Evolutionary conservation across 2,797 vertebrate species (phyloP).

Genomic region (Pseudochaenichthys georgianus): DNA sequence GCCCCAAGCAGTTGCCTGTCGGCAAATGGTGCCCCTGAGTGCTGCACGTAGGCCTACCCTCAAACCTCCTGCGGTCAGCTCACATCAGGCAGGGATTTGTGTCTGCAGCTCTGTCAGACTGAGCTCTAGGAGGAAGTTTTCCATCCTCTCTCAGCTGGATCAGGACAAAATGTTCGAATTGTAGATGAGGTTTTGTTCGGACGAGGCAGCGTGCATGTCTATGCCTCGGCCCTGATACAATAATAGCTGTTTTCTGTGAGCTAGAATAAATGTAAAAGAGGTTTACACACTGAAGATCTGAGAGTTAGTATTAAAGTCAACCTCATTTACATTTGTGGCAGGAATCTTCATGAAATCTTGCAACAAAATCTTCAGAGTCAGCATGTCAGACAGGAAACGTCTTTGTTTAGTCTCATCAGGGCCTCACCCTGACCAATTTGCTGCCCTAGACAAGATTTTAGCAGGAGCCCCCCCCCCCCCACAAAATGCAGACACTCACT

Average conservation of each 20-base stretch:
- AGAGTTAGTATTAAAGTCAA: conserved; percentile 1
- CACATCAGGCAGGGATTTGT: conserved; percentile 13
- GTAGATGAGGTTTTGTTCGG: conserved; percentile 18
- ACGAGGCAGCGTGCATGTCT: background rate
- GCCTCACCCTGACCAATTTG: too few relatives aligned
- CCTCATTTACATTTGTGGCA: conserved; percentile 3
- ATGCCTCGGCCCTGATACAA: background rate
- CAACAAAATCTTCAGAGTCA: background rate
- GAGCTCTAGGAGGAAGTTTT: conserved; percentile 2
- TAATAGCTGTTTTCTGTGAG: conserved; percentile 36
- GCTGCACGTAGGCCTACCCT: conserved; percentile 59
- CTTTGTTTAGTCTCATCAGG: too few relatives aligned
- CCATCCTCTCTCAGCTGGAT: conserved; percentile 10
- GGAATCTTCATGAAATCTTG: background rate
- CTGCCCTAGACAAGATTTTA: too few relatives aligned
- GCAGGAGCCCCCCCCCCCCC: too few relatives aligned
- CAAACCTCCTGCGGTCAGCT: conserved; percentile 13
- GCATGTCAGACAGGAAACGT: background rate
- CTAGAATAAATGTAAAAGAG: conserved; percentile 16
- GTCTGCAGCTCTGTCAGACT: background rate
- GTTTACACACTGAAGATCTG: background rate
- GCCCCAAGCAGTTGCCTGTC: too few relatives aligned
- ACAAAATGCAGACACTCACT: too few relatives aligned
- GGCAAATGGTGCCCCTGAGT: too few relatives aligned
- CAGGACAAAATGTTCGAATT: conserved; percentile 30